phyloP scores from a whole-genome alignment of 2,888 invertebrate genomes.

The Cordilura impudica region DNA sequence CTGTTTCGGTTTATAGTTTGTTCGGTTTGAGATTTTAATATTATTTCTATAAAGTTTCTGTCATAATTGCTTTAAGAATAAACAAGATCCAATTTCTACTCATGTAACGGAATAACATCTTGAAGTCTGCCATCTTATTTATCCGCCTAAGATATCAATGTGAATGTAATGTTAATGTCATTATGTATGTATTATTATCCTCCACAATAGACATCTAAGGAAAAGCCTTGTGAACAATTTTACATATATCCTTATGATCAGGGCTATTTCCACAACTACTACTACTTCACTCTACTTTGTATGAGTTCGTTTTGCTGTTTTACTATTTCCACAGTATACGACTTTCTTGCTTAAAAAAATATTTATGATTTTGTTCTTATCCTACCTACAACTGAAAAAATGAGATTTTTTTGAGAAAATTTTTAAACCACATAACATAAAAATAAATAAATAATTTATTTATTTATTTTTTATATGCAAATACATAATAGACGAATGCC shows the following conservation, averaged over 20 bases:
- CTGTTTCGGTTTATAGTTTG: no score
- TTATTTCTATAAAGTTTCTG: no score
- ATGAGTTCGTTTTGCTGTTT: background rate
- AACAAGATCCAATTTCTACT: no score
- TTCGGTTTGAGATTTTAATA: no score
- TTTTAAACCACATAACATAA: slow-evolving; percentile 19
- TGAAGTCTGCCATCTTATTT: background rate
- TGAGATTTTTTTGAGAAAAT: background rate
- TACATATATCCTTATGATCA: slow-evolving; percentile 24
- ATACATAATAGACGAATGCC: slow-evolving; percentile 39
- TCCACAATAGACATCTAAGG: slow-evolving; percentile 10
- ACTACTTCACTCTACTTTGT: background rate
- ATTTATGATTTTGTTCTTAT: slow-evolving; percentile 14
- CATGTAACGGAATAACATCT: no score
- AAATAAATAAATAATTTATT: slow-evolving; percentile 52
- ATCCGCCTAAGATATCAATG: background rate
- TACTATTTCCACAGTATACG: slow-evolving; percentile 6
- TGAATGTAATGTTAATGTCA: background rate
- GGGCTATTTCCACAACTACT: background rate
- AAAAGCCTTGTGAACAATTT: slow-evolving; percentile 1
- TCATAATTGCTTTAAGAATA: no score
- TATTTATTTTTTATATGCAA: slow-evolving; percentile 55
- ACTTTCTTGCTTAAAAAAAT: background rate
- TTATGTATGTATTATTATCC: slow-evolving; percentile 15
- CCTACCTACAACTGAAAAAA: background rate